Conservation (phyloP, 2,888 invertebrate genomes). For the Osmoderma eremita region DNA sequence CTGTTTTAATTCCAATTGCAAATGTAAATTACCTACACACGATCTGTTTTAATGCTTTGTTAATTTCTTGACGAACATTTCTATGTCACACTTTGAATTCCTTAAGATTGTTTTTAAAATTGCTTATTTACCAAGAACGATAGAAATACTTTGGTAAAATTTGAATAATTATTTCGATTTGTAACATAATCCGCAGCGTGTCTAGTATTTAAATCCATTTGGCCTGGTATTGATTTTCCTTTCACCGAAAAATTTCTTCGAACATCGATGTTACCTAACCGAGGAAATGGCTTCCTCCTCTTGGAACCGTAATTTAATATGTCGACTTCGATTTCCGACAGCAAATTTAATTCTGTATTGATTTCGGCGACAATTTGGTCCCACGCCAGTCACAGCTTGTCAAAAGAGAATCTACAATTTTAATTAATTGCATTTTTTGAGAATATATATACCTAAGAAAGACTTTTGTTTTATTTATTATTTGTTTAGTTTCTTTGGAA, state of each 20-base stretch:
- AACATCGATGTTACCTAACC: slow-evolving; percentile 1
- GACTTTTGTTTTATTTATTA: no score
- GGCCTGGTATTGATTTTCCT: slow-evolving; percentile 9
- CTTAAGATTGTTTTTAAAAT: no score
- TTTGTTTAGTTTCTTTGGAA: no score
- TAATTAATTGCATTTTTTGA: no score
- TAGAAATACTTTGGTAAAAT: neutral
- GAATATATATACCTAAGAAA: no score
- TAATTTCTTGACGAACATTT: neutral
- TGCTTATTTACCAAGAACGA: neutral
- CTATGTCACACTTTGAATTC: neutral
- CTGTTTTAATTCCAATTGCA: neutral
- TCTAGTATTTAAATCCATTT: neutral
- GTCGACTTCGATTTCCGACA: slow-evolving; percentile 1
- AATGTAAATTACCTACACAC: slow-evolving; percentile 6
- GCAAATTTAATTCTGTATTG: slow-evolving; percentile 3
- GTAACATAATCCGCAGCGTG: no score
- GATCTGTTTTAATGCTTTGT: neutral
- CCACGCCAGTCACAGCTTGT: no score
- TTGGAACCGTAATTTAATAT: slow-evolving; percentile 13
- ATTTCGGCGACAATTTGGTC: neutral
- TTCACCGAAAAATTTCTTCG: slow-evolving; percentile 10
- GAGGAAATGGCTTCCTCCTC: slow-evolving; percentile 8
- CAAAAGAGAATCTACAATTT: no score
- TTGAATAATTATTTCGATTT: no score